phyloP scores from a whole-genome alignment of 1,140 invertebrate species.

The Diabrotica virgifera region DNA sequence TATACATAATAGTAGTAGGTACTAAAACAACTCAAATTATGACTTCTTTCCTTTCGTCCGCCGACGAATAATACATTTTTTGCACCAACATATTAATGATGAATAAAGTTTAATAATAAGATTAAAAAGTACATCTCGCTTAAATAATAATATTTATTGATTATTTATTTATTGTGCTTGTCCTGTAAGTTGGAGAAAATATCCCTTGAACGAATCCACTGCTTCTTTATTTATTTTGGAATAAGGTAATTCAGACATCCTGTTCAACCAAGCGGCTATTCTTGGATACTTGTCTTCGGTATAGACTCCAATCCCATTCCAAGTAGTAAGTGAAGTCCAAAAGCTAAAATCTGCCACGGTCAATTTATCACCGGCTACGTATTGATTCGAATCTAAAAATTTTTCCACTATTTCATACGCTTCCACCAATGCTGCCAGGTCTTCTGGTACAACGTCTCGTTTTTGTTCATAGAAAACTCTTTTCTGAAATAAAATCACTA shows the following conservation, averaged over 20 bases:
- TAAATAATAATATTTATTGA: too few relatives aligned
- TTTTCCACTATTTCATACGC: slow-evolving; percentile 23
- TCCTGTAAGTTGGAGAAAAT: too few relatives aligned
- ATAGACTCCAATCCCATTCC: neutral
- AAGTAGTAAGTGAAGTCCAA: slow-evolving; percentile 13
- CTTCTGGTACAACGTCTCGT: neutral
- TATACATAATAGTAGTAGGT: too few relatives aligned
- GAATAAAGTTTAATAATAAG: too few relatives aligned
- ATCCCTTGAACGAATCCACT: too few relatives aligned
- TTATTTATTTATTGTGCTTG: too few relatives aligned
- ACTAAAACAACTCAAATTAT: too few relatives aligned
- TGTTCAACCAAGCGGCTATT: neutral
- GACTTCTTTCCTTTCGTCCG: too few relatives aligned
- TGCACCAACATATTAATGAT: too few relatives aligned
- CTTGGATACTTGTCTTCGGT: neutral
- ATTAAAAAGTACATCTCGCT: too few relatives aligned
- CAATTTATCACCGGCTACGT: slow-evolving; percentile 23
- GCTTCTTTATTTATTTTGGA: neutral
- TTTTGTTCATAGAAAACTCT: neutral
- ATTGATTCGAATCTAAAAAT: slow-evolving; percentile 19
- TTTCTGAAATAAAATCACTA: neutral
- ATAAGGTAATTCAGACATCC: neutral
- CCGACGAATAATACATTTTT: too few relatives aligned
- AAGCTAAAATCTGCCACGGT: slow-evolving; percentile 35
- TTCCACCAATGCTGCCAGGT: slow-evolving; percentile 4